These are phyloP conservation scores for Pheosia tremula DNA, from an alignment of 2,888 invertebrate genomes.

Conservation along the genomic window DNA sequence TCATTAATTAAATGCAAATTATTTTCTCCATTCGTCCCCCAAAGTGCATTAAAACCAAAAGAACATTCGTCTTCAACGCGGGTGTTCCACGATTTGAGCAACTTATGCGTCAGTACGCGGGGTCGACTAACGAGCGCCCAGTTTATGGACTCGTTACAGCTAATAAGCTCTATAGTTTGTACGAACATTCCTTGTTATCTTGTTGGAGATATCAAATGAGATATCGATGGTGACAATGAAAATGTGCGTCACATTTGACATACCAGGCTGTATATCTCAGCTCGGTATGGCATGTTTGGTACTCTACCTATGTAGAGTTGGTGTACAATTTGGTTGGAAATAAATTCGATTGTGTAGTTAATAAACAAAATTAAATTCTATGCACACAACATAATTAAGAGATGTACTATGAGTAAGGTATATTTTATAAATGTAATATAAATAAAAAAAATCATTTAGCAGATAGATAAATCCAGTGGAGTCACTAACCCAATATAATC, in stretches of 20 bases:
- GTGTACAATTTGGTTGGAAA: no score
- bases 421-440: no score
- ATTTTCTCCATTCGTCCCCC: background rate
- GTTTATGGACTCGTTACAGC: slow-evolving; percentile 49
- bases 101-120: slow-evolving; percentile 39
- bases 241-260: background rate
- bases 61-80: slow-evolving; percentile 42
- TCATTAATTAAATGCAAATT: background rate
- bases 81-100: slow-evolving; percentile 50
- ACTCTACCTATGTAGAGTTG: no score
- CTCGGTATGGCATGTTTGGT: no score
- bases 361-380: no score
- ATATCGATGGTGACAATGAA: slow-evolving; percentile 3
- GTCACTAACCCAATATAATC: slow-evolving; percentile 12
- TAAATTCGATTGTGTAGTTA: no score
- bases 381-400: no score
- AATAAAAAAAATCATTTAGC: background rate
- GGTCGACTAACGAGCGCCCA: slow-evolving; percentile 33
- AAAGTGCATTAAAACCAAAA: background rate
- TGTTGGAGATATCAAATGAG: slow-evolving; percentile 6
- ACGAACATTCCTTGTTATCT: slow-evolving; percentile 15
- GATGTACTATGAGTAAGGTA: no score
- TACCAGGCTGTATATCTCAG: background rate
- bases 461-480: background rate
- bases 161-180: slow-evolving; percentile 51